phyloP scores from a whole-genome alignment of 2,113 vertebrate species.

The Neofelis nebulosa region DNA sequence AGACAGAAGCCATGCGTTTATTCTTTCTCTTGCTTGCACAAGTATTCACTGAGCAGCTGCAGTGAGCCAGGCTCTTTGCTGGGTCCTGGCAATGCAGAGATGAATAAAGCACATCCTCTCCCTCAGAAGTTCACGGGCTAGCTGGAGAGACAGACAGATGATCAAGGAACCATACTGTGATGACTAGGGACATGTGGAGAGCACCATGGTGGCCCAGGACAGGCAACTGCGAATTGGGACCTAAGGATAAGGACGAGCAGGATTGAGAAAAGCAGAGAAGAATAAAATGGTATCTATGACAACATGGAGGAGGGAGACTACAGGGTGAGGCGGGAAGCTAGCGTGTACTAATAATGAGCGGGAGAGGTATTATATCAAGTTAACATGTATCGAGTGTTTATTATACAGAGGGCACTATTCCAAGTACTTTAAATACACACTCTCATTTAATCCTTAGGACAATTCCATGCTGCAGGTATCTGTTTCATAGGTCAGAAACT shows the following conservation, averaged over 20 bases:
- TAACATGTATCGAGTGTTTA: neutral
- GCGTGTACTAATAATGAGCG: neutral
- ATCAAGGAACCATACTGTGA: too few relatives aligned
- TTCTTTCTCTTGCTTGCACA: neutral
- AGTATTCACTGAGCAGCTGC: neutral
- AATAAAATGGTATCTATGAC: neutral
- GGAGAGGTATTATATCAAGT: neutral
- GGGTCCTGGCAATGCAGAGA: neutral
- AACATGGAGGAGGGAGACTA: neutral
- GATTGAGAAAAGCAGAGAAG: neutral
- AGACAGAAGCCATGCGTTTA: neutral
- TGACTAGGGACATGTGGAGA: rapidly evolving
- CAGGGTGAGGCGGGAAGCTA: neutral
- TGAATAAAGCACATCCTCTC: neutral
- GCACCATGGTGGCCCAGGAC: rapidly evolving
- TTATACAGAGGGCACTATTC: neutral
- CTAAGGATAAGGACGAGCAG: neutral
- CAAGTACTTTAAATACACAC: neutral
- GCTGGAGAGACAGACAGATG: neutral
- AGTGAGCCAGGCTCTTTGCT: neutral
- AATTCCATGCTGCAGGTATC: neutral
- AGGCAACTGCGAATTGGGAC: neutral
- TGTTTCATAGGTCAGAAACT: neutral
- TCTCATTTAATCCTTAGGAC: neutral
- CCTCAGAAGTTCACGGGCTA: neutral